A percentile compares a stretch with the other conserved stretches of the same genome.
Conservation (phyloP, 2,888 invertebrate genomes). For the Xanthorhoe spadicearia region DNA sequence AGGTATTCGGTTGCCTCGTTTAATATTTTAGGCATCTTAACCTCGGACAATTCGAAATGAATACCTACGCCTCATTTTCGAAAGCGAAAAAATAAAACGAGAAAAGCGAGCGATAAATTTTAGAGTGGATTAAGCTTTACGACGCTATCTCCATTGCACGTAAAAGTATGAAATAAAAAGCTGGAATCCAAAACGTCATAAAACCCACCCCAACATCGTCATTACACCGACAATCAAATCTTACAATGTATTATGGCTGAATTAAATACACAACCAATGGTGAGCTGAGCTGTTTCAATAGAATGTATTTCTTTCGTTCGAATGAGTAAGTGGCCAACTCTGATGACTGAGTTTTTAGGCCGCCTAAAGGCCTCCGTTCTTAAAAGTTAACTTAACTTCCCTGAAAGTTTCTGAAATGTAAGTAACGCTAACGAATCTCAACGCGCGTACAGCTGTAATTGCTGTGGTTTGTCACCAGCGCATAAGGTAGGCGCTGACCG, state of each 20-base stretch:
- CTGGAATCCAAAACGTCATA: neutral
- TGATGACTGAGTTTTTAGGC: too few relatives aligned
- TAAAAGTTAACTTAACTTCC: too few relatives aligned
- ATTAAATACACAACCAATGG: too few relatives aligned
- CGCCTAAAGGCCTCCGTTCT: too few relatives aligned
- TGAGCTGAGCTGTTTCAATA: too few relatives aligned
- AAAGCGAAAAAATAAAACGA: neutral
- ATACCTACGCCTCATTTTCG: neutral
- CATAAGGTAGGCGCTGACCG: too few relatives aligned
- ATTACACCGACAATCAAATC: conserved; percentile 32
- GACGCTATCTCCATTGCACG: neutral
- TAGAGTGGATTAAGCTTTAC: neutral
- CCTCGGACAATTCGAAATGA: neutral
- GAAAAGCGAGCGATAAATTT: neutral
- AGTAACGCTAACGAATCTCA: too few relatives aligned
- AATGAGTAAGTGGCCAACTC: too few relatives aligned
- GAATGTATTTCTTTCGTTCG: too few relatives aligned
- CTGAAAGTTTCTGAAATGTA: too few relatives aligned
- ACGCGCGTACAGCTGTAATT: too few relatives aligned
- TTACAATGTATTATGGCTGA: conserved; percentile 23
- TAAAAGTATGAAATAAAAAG: neutral
- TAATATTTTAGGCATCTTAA: neutral
- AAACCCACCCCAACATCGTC: conserved; percentile 24
- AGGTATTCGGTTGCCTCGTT: neutral
- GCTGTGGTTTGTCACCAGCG: too few relatives aligned